Evolutionary conservation across 2,888 invertebrate genomes (phyloP).

Genomic region (Lapara coniferarum): DNA sequence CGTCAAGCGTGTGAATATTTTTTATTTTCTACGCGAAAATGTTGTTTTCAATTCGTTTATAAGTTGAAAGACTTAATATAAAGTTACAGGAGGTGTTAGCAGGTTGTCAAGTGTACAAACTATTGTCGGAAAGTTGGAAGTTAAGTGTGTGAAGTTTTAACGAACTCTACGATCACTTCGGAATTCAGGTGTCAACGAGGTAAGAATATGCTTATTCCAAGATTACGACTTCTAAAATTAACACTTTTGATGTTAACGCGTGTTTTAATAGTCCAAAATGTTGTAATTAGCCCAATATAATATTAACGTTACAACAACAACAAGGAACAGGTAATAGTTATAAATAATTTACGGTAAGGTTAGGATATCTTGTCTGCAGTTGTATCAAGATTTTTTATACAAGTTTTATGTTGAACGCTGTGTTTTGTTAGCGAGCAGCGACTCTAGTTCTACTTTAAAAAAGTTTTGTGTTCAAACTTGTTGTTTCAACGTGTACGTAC

Average conservation of each 20-base stretch:
- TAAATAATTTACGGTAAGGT: slow-evolving; percentile 76
- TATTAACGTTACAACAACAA: slow-evolving; percentile 43
- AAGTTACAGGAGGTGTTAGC: slow-evolving; percentile 63
- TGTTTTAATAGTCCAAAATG: slow-evolving; percentile 40
- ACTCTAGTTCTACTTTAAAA: slow-evolving; percentile 31
- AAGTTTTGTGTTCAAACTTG: slow-evolving; percentile 59
- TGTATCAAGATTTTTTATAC: slow-evolving; percentile 31
- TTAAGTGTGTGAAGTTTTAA: slow-evolving; percentile 78
- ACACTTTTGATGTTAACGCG: slow-evolving; percentile 51
- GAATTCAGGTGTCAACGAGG: slow-evolving; percentile 84
- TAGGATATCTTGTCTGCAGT: slow-evolving; percentile 66
- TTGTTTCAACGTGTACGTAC: slow-evolving; percentile 40
- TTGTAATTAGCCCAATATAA: slow-evolving; percentile 48
- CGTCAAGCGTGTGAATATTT: slow-evolving; percentile 76
- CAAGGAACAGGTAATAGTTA: slow-evolving; percentile 67
- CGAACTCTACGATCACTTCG: slow-evolving; percentile 79
- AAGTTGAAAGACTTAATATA: slow-evolving; percentile 66
- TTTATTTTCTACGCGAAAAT: slow-evolving; percentile 77
- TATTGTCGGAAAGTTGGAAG: slow-evolving; percentile 68
- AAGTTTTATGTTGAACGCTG: slow-evolving; percentile 24
- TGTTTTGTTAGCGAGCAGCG: slow-evolving; percentile 7
- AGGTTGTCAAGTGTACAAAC: slow-evolving; percentile 57
- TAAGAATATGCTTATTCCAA: slow-evolving; percentile 76
- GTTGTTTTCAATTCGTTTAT: slow-evolving; percentile 72
- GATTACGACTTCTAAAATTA: slow-evolving; percentile 70